Conservation (phyloP, 2,113 vertebrate genomes). For the Pangasianodon gigas region DNA sequence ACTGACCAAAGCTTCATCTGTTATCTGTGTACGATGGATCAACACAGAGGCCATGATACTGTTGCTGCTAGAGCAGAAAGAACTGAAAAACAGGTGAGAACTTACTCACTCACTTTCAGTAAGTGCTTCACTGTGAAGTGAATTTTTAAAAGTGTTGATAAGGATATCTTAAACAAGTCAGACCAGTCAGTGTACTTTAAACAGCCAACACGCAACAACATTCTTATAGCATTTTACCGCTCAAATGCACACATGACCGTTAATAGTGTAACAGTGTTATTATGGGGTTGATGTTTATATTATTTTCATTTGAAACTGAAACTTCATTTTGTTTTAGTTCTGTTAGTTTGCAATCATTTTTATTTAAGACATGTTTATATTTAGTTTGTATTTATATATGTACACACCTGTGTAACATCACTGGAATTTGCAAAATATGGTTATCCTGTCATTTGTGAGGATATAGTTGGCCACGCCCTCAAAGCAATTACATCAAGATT, state of each 20-base stretch:
- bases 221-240: background rate
- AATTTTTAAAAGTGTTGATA: background rate
- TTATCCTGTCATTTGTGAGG: too few relatives aligned
- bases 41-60: background rate
- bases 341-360: too few relatives aligned
- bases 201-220: background rate
- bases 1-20: background rate
- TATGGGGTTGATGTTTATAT: background rate
- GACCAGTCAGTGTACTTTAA: background rate
- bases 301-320: background rate
- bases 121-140: background rate
- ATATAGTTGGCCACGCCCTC: too few relatives aligned
- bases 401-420: too few relatives aligned
- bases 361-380: too few relatives aligned
- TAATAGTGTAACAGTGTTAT: too few relatives aligned
- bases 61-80: background rate
- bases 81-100: background rate
- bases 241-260: background rate
- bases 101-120: too few relatives aligned
- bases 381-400: too few relatives aligned
- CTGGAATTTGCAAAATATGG: too few relatives aligned
- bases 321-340: background rate
- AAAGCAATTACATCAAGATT: too few relatives aligned
- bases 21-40: background rate
- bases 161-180: background rate